Base-by-base conservation (phyloP, 2,888 invertebrate genomes). In the Patella pellucida region DNA sequence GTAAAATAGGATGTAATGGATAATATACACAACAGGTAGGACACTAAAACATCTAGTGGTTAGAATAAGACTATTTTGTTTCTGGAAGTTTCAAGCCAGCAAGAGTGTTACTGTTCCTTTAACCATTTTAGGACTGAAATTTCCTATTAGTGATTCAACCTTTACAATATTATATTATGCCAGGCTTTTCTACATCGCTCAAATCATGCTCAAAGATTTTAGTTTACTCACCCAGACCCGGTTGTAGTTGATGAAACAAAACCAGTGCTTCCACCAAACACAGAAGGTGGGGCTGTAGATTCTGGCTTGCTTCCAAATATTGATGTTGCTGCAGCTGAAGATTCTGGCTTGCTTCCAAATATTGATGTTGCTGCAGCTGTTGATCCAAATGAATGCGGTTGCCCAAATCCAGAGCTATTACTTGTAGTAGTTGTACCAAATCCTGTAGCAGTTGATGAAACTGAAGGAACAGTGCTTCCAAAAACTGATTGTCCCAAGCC, bases 191-290 rank as follows among this genome's bases (percentile, higher is more conserved):
- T 41, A 41, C 9, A 41, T 41, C 7, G 41, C 41, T 41, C 41
- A 41, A 41, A 41, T 41, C 9, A 41, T 9, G 41, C 1, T 41
- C 9, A 41, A 0, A 41, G 41, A 41, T 41, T 41, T 41, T 41
- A 41, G 9, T 7, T 41, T 9, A 1, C 81, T 76, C 78, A 81
- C 19, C 73, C 74, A 19, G 79, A 52, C 9, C 67, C 51, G 67
- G 74, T 71, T 14, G 76, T 74, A n/a, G 80, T 52, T 27, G 73
- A 71, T 27, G 77, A 68, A 27, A 79, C 81, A 79, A 82, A 82
- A 62, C 78, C n/a, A 12, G 77, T 62, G 27, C 72, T 41, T 31
- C n/a, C n/a, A n/a, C 31, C 31, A 31, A 31, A 31, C 5, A 31
- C 78, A 62, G 69, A 76, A 71, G 12, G 23, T 23, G 51, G 41